Evolutionary conservation across 2,113 vertebrate species (phyloP).

Genomic region (Helogale parvula): DNA sequence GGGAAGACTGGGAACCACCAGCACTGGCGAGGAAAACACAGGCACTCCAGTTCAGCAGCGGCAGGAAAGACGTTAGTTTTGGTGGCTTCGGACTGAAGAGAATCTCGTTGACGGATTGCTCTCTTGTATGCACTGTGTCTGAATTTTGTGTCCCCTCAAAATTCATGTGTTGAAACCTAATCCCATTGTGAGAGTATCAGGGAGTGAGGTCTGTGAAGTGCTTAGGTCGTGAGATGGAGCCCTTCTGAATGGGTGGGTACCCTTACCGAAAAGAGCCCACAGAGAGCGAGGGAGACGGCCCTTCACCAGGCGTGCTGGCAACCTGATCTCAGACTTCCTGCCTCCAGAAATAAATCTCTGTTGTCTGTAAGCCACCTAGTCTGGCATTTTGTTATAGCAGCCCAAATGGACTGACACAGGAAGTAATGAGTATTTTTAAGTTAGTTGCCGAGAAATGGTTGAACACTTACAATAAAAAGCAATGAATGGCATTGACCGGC

Average conservation of each 20-base stretch:
- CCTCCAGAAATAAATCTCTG: background rate
- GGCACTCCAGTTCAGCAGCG: background rate
- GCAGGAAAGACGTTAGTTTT: background rate
- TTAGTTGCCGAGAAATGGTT: slow-evolving; percentile 2
- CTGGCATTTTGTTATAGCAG: background rate
- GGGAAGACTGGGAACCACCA: background rate
- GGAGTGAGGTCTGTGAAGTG: background rate
- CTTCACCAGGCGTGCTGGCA: background rate
- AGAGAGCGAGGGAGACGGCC: background rate
- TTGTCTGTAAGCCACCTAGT: background rate
- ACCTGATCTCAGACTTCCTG: background rate
- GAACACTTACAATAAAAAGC: background rate
- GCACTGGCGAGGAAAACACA: background rate
- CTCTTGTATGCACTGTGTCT: background rate
- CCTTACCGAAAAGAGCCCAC: background rate
- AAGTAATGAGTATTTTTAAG: background rate
- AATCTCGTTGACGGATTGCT: background rate
- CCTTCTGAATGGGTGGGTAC: background rate
- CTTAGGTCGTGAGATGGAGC: background rate
- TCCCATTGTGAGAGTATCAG: background rate
- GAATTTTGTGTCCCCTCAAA: background rate
- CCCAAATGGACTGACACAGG: background rate
- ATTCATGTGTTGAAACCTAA: background rate
- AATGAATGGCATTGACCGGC: slow-evolving; percentile 43
- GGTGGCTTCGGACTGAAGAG: background rate